Conservation (phyloP, 2,888 invertebrate genomes). For the Drosophila vallismaia region DNA sequence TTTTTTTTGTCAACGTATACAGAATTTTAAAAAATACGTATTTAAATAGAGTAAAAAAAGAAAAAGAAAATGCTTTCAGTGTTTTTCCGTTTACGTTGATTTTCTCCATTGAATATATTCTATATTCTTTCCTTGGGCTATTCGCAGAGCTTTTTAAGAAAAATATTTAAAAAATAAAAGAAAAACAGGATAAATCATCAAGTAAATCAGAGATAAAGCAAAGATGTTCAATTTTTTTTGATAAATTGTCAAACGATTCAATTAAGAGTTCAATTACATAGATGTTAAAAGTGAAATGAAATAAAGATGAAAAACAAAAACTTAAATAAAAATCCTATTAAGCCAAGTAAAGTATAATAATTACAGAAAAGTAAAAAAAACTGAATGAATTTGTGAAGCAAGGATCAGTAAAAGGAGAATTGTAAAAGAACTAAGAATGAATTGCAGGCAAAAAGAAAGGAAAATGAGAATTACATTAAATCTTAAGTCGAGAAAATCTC, state of each 20-base stretch:
- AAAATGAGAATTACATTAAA: conserved; percentile 63
- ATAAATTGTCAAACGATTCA: conserved; percentile 68
- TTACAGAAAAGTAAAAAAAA: conserved; percentile 28
- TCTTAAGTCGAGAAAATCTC: conserved; percentile 56
- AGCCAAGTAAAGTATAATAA: conserved; percentile 73
- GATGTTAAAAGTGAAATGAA: conserved; percentile 16
- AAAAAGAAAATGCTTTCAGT: conserved; percentile 57
- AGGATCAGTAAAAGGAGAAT: conserved; percentile 1
- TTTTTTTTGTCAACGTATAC: conserved; percentile 9
- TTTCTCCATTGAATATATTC: conserved; percentile 33
- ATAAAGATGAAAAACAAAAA: conserved; percentile 18
- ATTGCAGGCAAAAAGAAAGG: conserved; percentile 12
- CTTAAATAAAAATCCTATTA: conserved; percentile 68
- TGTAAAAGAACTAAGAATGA: conserved; percentile 30
- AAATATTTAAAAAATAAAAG: conserved; percentile 4
- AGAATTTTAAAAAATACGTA: conserved; percentile 18
- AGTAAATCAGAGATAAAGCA: conserved; percentile 17
- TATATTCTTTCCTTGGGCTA: conserved; percentile 50
- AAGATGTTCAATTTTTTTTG: conserved; percentile 42
- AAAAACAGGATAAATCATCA: conserved; percentile 3
- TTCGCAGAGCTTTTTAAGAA: conserved; percentile 59
- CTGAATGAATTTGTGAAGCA: conserved; percentile 39
- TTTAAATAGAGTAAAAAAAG: conserved; percentile 40
- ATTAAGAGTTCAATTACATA: conserved; percentile 51
- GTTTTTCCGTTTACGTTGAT: conserved; percentile 46